Conservation (phyloP, 2,888 invertebrate species). For the Drosophila colorata region DNA sequence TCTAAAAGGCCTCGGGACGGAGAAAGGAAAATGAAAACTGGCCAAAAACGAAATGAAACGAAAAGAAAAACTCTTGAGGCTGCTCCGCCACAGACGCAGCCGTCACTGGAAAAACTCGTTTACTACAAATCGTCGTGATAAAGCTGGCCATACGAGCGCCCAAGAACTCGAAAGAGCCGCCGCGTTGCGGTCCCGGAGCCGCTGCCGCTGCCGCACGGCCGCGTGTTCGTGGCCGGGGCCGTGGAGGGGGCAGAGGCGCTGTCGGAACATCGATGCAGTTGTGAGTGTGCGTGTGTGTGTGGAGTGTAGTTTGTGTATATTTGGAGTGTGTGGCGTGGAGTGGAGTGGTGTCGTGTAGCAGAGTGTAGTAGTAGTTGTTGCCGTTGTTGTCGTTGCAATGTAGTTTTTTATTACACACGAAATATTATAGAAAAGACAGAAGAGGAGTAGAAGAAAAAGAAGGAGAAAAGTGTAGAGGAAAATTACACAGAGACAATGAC, state of each 20-base stretch:
- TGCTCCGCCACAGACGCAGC: slow-evolving; percentile 6
- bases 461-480: slow-evolving; percentile 72
- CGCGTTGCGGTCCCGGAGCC: slow-evolving; percentile 65
- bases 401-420: slow-evolving; percentile 56
- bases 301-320: slow-evolving; percentile 9
- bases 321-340: slow-evolving; percentile 12
- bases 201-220: slow-evolving; percentile 30
- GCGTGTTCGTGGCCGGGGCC: slow-evolving; percentile 61
- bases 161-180: slow-evolving; percentile 84
- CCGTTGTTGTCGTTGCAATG: slow-evolving; percentile 56
- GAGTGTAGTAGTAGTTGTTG: slow-evolving; percentile 27
- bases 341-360: slow-evolving; percentile 19
- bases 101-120: slow-evolving; percentile 82
- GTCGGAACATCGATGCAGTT: slow-evolving; percentile 41
- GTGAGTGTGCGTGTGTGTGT: slow-evolving; percentile 18
- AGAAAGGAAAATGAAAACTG: slow-evolving; percentile 77
- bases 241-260: slow-evolving; percentile 52
- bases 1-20: slow-evolving; percentile 45
- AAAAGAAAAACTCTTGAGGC: slow-evolving; percentile 53
- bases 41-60: slow-evolving; percentile 52
- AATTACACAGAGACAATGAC: slow-evolving; percentile 71
- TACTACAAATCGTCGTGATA: slow-evolving; percentile 85
- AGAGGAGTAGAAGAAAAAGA: slow-evolving; percentile 53
- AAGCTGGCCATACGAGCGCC: slow-evolving; percentile 85
- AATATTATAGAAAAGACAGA: slow-evolving; percentile 36